Percentiles rank a stretch among this genome's conserved stretches.
phyloP scores from a whole-genome alignment of 2,888 invertebrate species.

The Epirrhoe tristata region DNA sequence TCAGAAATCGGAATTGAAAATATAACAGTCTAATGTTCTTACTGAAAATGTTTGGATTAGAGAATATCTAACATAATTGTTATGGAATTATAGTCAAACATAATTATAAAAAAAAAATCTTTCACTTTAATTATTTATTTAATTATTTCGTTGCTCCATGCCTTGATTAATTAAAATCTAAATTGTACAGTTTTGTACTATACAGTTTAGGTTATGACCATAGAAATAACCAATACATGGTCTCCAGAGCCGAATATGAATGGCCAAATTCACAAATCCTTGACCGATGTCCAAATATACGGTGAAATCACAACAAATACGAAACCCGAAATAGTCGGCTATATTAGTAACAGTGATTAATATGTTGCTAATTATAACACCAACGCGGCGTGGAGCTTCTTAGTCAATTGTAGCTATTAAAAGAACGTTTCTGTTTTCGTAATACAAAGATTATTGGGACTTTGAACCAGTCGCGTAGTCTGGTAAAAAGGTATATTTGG shows the following conservation, averaged over 20 bases:
- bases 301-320: constrained; percentile 40
- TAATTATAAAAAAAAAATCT: no score
- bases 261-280: constrained; percentile 17
- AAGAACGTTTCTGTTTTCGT: constrained; percentile 6
- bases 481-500: background rate
- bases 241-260: constrained; percentile 9
- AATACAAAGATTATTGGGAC: background rate
- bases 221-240: no score
- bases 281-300: constrained; percentile 38
- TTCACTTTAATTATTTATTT: no score
- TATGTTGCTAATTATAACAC: constrained; percentile 40
- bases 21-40: no score
- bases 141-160: no score
- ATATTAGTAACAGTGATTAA: constrained; percentile 43
- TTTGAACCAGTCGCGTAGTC: background rate
- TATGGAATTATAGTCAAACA: no score
- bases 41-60: no score
- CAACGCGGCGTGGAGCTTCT: constrained; percentile 34
- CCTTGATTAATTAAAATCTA: no score
- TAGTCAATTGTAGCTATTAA: constrained; percentile 27
- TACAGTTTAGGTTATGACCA: no score
- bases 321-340: constrained; percentile 39
- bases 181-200: no score
- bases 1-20: no score
- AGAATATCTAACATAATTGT: no score